Conservation (phyloP, 2,888 invertebrate genomes). For the Tenthredo livida region DNA sequence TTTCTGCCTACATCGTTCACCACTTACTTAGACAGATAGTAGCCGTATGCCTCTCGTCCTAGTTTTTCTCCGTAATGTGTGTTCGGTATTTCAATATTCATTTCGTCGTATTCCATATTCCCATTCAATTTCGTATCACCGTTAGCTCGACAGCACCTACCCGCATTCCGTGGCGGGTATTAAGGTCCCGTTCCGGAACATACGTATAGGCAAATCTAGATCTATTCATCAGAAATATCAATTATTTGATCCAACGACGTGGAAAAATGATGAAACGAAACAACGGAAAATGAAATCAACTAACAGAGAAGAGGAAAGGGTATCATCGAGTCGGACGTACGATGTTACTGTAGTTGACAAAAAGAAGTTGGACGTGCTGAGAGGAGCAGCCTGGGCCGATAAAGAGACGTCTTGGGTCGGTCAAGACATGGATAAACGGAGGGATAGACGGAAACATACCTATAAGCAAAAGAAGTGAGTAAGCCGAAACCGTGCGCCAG, state of each 20-base stretch:
- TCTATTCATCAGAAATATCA: not conserved
- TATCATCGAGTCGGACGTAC: constrained; percentile 1
- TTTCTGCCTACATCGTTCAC: constrained; percentile 1
- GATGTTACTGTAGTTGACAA: not conserved
- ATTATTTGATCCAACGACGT: not conserved
- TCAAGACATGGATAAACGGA: not conserved
- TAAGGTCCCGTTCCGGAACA: not conserved
- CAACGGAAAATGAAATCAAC: not conserved
- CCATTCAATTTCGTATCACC: constrained; percentile 42
- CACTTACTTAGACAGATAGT: constrained; percentile 5
- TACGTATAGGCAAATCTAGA: not conserved
- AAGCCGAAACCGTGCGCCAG: constrained; percentile 36
- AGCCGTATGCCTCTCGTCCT: not conserved
- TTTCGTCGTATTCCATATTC: constrained; percentile 21
- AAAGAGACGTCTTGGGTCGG: not conserved
- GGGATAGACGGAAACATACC: not conserved
- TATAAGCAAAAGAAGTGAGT: constrained; percentile 34
- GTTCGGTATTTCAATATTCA: constrained; percentile 27
- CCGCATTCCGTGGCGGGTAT: constrained; percentile 26
- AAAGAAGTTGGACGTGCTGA: not conserved
- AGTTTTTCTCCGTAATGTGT: constrained; percentile 3
- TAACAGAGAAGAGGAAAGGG: not conserved
- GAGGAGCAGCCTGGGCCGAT: not conserved
- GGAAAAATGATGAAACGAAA: not conserved
- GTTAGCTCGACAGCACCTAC: constrained; percentile 23